phyloP scores from a whole-genome alignment of 2,113 vertebrate genomes.

The Varanus komodoensis region DNA sequence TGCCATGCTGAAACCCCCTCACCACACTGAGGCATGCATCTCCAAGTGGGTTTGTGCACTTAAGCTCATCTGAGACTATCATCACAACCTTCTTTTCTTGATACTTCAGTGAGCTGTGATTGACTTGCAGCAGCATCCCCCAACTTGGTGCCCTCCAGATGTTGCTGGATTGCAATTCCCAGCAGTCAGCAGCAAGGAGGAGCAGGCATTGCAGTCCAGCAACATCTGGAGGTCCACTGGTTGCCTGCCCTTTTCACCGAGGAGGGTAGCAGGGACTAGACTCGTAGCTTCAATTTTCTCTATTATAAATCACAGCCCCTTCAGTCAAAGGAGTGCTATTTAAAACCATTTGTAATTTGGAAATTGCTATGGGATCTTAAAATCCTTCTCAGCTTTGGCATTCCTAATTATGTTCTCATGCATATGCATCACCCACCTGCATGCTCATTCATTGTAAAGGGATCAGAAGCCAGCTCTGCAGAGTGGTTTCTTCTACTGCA shows the following conservation, averaged over 20 bases:
- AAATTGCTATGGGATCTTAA: constrained; percentile 78
- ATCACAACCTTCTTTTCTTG: not conserved
- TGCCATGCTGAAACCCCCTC: no score
- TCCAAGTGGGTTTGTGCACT: no score
- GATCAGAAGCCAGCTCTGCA: constrained; percentile 63
- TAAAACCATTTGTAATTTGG: constrained; percentile 72
- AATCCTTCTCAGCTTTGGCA: constrained; percentile 79
- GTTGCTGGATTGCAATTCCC: no score
- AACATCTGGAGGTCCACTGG: not conserved
- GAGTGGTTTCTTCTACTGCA: constrained; percentile 60
- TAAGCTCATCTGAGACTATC: not conserved
- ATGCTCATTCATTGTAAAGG: constrained; percentile 66
- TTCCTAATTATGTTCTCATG: constrained; percentile 81
- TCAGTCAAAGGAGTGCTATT: constrained; percentile 71
- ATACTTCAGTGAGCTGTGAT: not conserved
- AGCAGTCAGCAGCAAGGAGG: no score
- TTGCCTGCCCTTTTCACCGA: not conserved
- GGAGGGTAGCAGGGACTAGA: not conserved
- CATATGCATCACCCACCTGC: constrained; percentile 76
- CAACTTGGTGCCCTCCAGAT: no score
- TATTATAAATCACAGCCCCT: constrained; percentile 70
- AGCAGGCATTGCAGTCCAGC: constrained; percentile 21
- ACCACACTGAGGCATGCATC: no score
- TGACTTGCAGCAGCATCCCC: no score
- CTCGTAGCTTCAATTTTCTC: constrained; percentile 49